Evolutionary conservation across 2,888 invertebrate genomes (phyloP).

Genomic region (Apeira syringaria): DNA sequence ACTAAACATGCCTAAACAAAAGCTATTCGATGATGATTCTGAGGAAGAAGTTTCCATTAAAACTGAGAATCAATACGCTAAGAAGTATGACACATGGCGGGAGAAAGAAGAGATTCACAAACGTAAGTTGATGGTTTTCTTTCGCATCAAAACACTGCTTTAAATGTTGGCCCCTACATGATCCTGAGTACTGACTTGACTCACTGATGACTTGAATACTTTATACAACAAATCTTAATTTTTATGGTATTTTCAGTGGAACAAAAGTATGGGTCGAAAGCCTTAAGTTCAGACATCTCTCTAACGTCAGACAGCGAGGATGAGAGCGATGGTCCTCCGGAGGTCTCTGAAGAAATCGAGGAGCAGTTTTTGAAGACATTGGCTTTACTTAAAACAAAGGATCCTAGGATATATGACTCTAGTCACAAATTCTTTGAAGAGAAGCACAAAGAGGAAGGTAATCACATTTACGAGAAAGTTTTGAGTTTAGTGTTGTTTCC

Average conservation of each 20-base stretch:
- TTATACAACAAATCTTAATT: no score
- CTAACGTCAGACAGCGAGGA: constrained; percentile 84
- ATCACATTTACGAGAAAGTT: no score
- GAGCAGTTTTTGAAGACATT: constrained; percentile 94
- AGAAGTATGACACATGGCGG: constrained; percentile 92
- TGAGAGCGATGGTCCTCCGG: constrained; percentile 85
- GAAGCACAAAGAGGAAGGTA: constrained; percentile 67
- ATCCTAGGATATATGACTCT: constrained; percentile 94
- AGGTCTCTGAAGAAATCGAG: constrained; percentile 86
- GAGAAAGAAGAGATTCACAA: constrained; percentile 94
- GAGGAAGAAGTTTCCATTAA: constrained; percentile 83
- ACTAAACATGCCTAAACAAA: constrained; percentile 53
- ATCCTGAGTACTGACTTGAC: no score
- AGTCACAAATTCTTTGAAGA: constrained; percentile 87
- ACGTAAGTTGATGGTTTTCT: no score
- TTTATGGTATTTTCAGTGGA: constrained; percentile 85
- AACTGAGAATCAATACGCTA: constrained; percentile 92
- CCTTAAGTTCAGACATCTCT: constrained; percentile 66
- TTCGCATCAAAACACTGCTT: no score
- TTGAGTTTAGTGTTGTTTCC: no score
- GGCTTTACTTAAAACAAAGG: constrained; percentile 92
- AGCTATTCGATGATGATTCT: constrained; percentile 82
- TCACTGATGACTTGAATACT: no score
- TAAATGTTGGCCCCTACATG: no score
- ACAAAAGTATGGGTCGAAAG: constrained; percentile 87